Conservation (phyloP, 2,113 vertebrate genomes). For the Mesocricetus auratus region DNA sequence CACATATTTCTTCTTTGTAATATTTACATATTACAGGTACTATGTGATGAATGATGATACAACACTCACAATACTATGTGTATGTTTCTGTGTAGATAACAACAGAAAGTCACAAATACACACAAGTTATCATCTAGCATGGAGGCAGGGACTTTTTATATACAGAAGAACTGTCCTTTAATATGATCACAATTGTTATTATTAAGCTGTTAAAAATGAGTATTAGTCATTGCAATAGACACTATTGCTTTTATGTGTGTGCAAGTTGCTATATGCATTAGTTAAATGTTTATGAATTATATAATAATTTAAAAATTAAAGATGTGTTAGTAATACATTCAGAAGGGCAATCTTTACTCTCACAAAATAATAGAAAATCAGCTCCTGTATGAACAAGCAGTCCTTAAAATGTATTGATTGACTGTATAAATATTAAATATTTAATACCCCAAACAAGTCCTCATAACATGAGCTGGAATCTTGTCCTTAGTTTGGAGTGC, state of each 20-base stretch:
- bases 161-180: background rate
- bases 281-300: background rate
- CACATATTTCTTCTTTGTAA: background rate
- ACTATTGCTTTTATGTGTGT: background rate
- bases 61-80: background rate
- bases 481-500: background rate
- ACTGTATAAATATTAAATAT: background rate
- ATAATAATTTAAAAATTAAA: background rate
- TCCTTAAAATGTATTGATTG: background rate
- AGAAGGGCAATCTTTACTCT: background rate
- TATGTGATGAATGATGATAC: background rate
- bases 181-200: background rate
- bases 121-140: background rate
- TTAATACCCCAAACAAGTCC: background rate
- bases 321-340: background rate
- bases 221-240: too few species aligned
- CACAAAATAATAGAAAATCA: background rate
- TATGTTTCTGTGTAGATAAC: background rate
- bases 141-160: background rate
- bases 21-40: background rate
- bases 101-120: background rate
- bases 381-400: background rate
- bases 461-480: background rate
- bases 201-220: background rate
- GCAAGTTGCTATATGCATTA: background rate